phyloP scores from a whole-genome alignment of 2,113 vertebrate species.

The Grammatotria lemairii region DNA sequence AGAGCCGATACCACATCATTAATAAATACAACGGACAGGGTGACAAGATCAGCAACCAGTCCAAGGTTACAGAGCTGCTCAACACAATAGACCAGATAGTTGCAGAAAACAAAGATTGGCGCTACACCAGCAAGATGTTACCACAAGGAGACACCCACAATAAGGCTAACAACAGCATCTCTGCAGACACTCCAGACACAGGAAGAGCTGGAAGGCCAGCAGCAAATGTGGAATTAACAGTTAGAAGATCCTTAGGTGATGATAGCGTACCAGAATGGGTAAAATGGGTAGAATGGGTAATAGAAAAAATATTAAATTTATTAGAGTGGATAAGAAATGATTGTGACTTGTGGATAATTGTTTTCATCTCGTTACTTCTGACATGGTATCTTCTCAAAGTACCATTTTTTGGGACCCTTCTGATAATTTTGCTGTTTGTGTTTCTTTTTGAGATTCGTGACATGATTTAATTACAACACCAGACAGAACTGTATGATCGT shows the following conservation, averaged over 20 bases:
- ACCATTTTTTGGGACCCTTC: background rate
- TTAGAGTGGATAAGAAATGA: background rate
- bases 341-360: background rate
- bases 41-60: background rate
- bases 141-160: background rate
- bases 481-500: fast-evolving
- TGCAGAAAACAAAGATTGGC: background rate
- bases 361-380: background rate
- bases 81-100: background rate
- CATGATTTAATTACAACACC: background rate
- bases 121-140: background rate
- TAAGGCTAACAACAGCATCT: background rate
- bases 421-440: background rate
- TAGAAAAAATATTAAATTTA: background rate
- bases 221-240: background rate
- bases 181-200: background rate
- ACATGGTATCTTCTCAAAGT: background rate
- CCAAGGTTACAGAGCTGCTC: background rate
- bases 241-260: background rate
- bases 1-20: background rate
- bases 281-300: background rate
- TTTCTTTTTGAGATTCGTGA: background rate
- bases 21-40: fast-evolving
- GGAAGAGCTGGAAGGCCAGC: background rate
- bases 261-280: background rate